Conservation (phyloP, 1,140 invertebrate genomes). For the Brachionus plicatilis region DNA sequence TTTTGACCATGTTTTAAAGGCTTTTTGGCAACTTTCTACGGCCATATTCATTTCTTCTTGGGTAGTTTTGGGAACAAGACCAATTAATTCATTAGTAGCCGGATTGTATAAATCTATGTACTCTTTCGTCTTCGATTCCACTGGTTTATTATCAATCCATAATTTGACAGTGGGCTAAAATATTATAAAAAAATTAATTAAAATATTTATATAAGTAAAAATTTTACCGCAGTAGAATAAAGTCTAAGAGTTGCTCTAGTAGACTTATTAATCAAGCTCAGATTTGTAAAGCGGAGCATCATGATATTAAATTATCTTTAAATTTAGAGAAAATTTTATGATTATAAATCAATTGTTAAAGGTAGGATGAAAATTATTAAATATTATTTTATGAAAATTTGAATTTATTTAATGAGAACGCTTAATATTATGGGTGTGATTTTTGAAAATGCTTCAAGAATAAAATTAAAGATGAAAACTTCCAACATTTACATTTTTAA, state of each 20-base stretch:
- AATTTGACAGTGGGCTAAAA: conserved; percentile 68
- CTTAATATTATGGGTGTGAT: neutral
- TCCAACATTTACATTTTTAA: neutral
- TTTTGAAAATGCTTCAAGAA: neutral
- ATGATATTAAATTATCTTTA: neutral
- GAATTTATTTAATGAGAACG: neutral
- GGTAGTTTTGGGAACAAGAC: conserved; percentile 82
- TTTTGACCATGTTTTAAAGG: conserved; percentile 77
- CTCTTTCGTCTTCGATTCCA: conserved; percentile 82
- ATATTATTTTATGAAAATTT: neutral
- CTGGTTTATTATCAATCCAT: conserved; percentile 88
- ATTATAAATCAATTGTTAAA: neutral
- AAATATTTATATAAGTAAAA: too few relatives aligned
- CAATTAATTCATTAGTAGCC: conserved; percentile 65
- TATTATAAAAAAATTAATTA: neutral
- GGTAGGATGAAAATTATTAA: neutral
- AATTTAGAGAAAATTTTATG: neutral
- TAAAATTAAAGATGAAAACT: neutral
- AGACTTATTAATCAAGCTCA: neutral
- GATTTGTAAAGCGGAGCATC: neutral
- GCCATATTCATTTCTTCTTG: conserved; percentile 83
- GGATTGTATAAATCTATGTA: conserved; percentile 93
- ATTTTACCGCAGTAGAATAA: neutral
- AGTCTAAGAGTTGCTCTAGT: neutral
- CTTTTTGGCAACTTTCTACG: conserved; percentile 75